Evolutionary conservation across 2,113 vertebrate species (phyloP).

Genomic region (Crotophaga sulcirostris): DNA sequence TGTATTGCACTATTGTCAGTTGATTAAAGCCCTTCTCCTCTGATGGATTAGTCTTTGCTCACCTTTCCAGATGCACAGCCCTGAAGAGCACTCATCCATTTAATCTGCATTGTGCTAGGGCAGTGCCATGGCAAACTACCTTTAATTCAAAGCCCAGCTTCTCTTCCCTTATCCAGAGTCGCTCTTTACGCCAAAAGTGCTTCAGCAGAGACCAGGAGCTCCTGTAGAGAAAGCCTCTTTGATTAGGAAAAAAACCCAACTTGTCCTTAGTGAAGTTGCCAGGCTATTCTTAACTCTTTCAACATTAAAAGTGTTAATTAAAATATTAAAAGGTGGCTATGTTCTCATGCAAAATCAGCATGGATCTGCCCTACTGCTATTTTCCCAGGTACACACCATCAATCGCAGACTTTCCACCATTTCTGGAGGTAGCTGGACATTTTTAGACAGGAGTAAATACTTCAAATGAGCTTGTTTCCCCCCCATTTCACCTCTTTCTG

Average conservation of each 20-base stretch:
- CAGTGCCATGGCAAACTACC: neutral
- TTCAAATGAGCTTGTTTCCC: neutral
- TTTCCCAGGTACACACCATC: neutral
- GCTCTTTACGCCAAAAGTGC: neutral
- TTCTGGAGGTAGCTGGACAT: neutral
- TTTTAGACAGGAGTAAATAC: neutral
- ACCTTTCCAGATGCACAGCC: neutral
- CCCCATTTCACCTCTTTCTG: neutral
- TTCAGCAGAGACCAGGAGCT: neutral
- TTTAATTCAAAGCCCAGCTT: slow-evolving; percentile 8
- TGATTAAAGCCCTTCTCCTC: neutral
- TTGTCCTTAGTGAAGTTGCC: neutral
- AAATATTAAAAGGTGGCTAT: neutral
- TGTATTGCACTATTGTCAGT: neutral
- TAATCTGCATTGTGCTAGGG: neutral
- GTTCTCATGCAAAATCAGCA: neutral
- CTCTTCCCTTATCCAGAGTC: neutral
- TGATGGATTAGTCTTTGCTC: neutral
- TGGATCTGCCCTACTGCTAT: neutral
- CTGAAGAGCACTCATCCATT: neutral
- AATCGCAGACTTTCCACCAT: neutral
- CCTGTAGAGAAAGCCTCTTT: slow-evolving; percentile 1
- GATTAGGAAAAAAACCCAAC: neutral
- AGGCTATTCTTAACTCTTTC: neutral
- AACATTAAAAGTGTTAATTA: neutral